These are phyloP conservation scores for Pollenia amentaria DNA, from an alignment of 2,888 invertebrate genomes.

Conservation along the genomic window DNA sequence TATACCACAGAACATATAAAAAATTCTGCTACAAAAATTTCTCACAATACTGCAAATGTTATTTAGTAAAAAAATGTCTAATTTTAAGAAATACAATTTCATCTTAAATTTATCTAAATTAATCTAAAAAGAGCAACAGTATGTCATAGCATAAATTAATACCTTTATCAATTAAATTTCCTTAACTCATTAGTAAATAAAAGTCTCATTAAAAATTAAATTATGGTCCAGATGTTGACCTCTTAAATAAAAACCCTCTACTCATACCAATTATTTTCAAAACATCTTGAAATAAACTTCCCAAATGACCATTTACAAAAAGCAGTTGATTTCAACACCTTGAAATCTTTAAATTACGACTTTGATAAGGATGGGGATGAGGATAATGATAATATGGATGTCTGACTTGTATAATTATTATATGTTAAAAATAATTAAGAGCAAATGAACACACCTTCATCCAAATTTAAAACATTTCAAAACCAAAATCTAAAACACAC, in stretches of 20 bases:
- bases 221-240: slow-evolving; percentile 59
- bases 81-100: too few species aligned
- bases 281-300: slow-evolving; percentile 38
- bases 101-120: too few species aligned
- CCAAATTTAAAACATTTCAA: slow-evolving; percentile 2
- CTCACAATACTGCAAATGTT: too few species aligned
- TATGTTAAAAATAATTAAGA: slow-evolving; percentile 77
- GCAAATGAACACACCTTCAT: slow-evolving; percentile 73
- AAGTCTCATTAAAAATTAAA: slow-evolving; percentile 2
- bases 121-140: too few species aligned
- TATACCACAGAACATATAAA: too few species aligned
- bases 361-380: neutral
- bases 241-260: neutral
- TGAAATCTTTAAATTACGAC: slow-evolving; percentile 60
- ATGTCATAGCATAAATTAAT: too few species aligned
- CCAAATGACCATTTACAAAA: slow-evolving; percentile 43
- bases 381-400: slow-evolving; percentile 60
- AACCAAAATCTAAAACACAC: slow-evolving; percentile 40
- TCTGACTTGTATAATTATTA: slow-evolving; percentile 58
- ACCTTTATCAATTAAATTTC: too few species aligned
- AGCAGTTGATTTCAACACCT: slow-evolving; percentile 68
- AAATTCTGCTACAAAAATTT: too few species aligned
- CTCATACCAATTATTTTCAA: slow-evolving; percentile 25
- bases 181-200: neutral
- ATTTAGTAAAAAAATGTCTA: too few species aligned